Evolutionary conservation across 2,888 invertebrate genomes (phyloP).

Genomic region (Tromatobia lineatoria): DNA sequence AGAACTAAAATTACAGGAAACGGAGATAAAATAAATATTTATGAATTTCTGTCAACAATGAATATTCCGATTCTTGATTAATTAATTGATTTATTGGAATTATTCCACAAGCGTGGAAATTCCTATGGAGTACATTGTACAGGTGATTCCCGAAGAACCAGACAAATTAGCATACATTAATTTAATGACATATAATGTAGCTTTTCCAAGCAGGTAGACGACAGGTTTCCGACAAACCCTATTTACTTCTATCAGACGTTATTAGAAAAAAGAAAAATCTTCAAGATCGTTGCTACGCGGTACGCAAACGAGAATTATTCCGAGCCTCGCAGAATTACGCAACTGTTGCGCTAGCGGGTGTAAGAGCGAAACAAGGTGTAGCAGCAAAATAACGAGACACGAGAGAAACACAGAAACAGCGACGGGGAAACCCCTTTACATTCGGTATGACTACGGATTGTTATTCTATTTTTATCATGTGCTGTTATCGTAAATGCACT

Average conservation of each 20-base stretch:
- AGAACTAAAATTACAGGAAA: background rate
- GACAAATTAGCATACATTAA: background rate
- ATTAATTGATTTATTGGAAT: background rate
- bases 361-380: slow-evolving; percentile 30
- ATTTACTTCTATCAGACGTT: slow-evolving; percentile 2
- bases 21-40: background rate
- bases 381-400: background rate
- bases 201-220: slow-evolving; percentile 71
- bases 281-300: slow-evolving; percentile 6
- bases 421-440: slow-evolving; percentile 53
- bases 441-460: slow-evolving; percentile 60
- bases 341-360: slow-evolving; percentile 50
- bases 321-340: slow-evolving; percentile 41
- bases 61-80: background rate
- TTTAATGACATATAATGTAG: slow-evolving; percentile 12
- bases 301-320: slow-evolving; percentile 14
- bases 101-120: background rate
- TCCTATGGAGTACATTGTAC: background rate
- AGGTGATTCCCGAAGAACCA: slow-evolving; percentile 33
- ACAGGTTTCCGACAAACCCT: slow-evolving; percentile 36
- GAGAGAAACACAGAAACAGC: slow-evolving; percentile 8
- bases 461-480: slow-evolving; percentile 51
- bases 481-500: slow-evolving; percentile 61
- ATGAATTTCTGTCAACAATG: background rate
- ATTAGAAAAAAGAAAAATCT: slow-evolving; percentile 33